phyloP scores from a whole-genome alignment of 53 echinoderm and acorn worm genomes.

The Mesocentrotus franciscanus region DNA sequence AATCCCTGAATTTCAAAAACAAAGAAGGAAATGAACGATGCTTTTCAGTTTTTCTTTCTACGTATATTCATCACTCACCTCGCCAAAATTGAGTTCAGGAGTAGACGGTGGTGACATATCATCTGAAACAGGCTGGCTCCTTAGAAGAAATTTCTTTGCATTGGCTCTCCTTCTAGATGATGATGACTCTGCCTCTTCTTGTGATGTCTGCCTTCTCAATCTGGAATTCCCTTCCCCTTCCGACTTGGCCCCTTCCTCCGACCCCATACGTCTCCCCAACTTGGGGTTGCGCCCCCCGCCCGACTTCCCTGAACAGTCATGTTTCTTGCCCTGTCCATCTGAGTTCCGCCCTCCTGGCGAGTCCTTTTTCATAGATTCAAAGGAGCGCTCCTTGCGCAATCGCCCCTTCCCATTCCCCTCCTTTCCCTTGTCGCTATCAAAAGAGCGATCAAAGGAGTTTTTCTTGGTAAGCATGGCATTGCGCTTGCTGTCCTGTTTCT shows the following conservation, averaged over 20 bases:
- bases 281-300: conserved; percentile 67
- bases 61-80: conserved; percentile 19
- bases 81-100: conserved; percentile 79
- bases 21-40: neutral
- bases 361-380: conserved; percentile 65
- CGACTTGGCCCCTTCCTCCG: conserved; percentile 64
- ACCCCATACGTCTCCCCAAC: conserved; percentile 57
- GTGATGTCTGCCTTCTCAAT: conserved; percentile 84
- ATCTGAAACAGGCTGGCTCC: conserved; percentile 90
- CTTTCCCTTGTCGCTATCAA: conserved; percentile 58
- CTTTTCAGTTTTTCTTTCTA: neutral
- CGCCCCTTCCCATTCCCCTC: conserved; percentile 63
- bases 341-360: conserved; percentile 65
- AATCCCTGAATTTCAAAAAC: neutral
- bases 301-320: conserved; percentile 64
- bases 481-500: conserved; percentile 63
- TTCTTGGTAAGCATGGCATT: conserved; percentile 61
- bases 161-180: conserved; percentile 78
- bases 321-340: conserved; percentile 59
- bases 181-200: conserved; percentile 83
- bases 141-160: conserved; percentile 79
- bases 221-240: conserved; percentile 68
- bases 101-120: conserved; percentile 93
- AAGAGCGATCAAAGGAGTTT: conserved; percentile 59
- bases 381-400: conserved; percentile 65